phyloP scores from a whole-genome alignment of 1,140 invertebrate species.

The Scaptodrosophila lebanonensis region DNA sequence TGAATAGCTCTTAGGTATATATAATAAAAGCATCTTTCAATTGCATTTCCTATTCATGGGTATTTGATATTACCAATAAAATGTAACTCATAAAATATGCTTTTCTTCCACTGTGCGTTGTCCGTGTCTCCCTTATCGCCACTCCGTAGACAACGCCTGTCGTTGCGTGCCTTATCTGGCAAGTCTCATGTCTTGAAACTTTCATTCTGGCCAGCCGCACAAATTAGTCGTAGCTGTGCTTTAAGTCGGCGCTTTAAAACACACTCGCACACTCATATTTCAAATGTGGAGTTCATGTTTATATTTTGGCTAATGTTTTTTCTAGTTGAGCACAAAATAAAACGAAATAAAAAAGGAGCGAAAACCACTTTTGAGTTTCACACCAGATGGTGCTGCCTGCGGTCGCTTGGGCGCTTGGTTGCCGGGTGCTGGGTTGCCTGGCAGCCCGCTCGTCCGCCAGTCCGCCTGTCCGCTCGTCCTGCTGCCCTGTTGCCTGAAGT shows the following conservation, averaged over 20 bases:
- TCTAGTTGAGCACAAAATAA: conserved; percentile 31
- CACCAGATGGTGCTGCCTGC: conserved; percentile 73
- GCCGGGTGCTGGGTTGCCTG: background rate
- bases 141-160: conserved; percentile 63
- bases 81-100: too few species aligned
- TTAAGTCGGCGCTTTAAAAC: conserved; percentile 37
- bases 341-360: conserved; percentile 35
- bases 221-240: too few species aligned
- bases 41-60: too few species aligned
- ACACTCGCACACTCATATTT: conserved; percentile 46
- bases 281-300: conserved; percentile 70
- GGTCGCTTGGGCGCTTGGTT: conserved; percentile 32
- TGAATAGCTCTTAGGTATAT: too few species aligned
- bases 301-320: conserved; percentile 76
- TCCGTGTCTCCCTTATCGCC: background rate
- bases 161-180: conserved; percentile 64
- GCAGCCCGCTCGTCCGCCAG: background rate
- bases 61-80: too few species aligned
- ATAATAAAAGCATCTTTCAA: too few species aligned
- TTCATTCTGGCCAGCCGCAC: conserved; percentile 17
- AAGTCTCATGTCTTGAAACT: conserved; percentile 45
- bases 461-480: background rate
- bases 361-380: conserved; percentile 76
- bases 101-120: too few species aligned
- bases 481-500: conserved; percentile 54